phyloP scores from a whole-genome alignment of 2,888 invertebrate species.

The Nineta flava region DNA sequence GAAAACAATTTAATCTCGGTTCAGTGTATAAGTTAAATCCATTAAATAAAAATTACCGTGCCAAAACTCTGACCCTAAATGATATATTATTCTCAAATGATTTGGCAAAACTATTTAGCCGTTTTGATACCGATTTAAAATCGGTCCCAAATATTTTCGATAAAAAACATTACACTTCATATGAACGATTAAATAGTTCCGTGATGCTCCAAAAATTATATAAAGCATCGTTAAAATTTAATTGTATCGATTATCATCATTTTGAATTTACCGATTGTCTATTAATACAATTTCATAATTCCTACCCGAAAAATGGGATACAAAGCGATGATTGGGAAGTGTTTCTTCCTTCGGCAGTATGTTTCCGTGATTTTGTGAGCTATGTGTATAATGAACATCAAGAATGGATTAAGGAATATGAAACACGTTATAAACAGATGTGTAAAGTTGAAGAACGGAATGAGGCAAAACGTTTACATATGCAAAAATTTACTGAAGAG shows the following conservation, averaged over 20 bases:
- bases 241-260: constrained; percentile 14
- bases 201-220: constrained; percentile 3
- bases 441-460: constrained; percentile 6
- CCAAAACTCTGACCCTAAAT: no score
- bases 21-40: no score
- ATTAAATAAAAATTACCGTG: no score
- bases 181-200: neutral
- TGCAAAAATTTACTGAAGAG: constrained; percentile 3
- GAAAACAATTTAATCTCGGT: no score
- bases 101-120: neutral
- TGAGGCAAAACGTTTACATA: constrained; percentile 9
- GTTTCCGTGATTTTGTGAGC: constrained; percentile 20
- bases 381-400: constrained; percentile 18
- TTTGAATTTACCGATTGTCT: constrained; percentile 19
- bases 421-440: constrained; percentile 3
- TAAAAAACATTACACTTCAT: no score
- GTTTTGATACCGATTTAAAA: no score
- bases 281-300: constrained; percentile 17
- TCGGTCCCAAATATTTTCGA: no score
- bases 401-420: constrained; percentile 16
- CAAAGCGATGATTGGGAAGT: constrained; percentile 8
- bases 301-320: constrained; percentile 1
- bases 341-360: constrained; percentile 18
- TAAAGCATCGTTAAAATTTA: constrained; percentile 10
- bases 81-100: neutral